Evolutionary conservation across 1,140 invertebrate species (phyloP), one percentile per base, ranked within the genome.

Genomic region (Euwallacea fornicatus): DNA sequence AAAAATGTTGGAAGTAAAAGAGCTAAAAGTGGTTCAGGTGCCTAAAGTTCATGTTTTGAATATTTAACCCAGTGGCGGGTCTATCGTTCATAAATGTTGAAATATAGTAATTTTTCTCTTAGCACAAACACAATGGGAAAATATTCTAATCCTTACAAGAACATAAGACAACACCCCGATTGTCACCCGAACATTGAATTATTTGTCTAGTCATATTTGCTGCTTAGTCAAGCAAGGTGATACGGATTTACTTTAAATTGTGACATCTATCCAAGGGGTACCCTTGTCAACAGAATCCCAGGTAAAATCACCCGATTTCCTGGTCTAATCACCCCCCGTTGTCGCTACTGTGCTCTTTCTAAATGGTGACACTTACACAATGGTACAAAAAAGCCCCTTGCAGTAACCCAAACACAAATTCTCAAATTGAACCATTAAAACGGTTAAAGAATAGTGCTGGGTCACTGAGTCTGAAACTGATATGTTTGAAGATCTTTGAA

Each of bases 351-450:
- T 77, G 72, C 71, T 71, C 67, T 72, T 73, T 71, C 76, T 78
- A 78, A 78, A 76, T 75, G 75, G 69, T 78, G 77, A 78, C 77
- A 78, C 77, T 72, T 75, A 58, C 43, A 78, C 77, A 78, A 77
- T 75, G 74, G 68, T n/a, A 58, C 76, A 78, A 76, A 74, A 76
- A 76, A 73, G 72, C 65, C 60, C 58, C 70, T 67, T 71, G 7
- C 62, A 73, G 61, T 69, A 6, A 72, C 42, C 71, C 76, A 76
- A 58, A 62, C 61, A 42, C 63, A 68, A 47, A 13, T 6, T 50
- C 13, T 50, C 46, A 50, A 13, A 11, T 10, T 13, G 9, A 10
- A 13, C 13, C 13, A 50, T 33, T 10, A 21, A 56, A n/a, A 56
- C 16, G 16, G 54, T 7, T 16, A 21, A 7, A 9, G 2, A 42